Evolutionary conservation across 2,113 vertebrate genomes (phyloP), one percentile per base, ranked within the genome.

Genomic region (Circaetus cinerascens): DNA sequence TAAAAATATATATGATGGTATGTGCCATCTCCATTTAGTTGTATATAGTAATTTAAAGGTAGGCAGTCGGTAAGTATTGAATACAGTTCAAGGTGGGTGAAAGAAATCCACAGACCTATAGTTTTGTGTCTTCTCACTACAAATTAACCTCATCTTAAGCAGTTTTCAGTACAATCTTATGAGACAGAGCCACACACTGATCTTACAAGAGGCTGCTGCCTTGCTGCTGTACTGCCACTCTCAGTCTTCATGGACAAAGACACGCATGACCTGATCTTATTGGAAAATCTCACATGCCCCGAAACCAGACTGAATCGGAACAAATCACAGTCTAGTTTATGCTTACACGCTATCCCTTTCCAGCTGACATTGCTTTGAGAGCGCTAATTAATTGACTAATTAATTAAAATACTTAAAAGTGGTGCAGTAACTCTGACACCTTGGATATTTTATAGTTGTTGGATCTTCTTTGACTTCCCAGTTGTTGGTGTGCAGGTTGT

Each of bases 211-310:
- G 89, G 88, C 86, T 89, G 55, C 51, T 91, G 45, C 30, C 40
- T 78, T 92, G 55, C 72, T 93, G 73, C 41, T 64, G 23, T 6
- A 5, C 63, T 88, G 76, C 77, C 78, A 34, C 67, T 91, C 57
- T 97, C 85, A 87, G 5, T 68, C 67, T 93, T 96, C 71, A 63
- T 26, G 45, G 78, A 77, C 57, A 50, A 66, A 83, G 84, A 80
- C 85, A 94, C 0, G 7, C 55, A 68, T 80, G 90, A 78, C 75
- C 87, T 94, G 90, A 92, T 95, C 79, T 84, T 77, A 89, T 56
- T 86, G 92, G 86, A 95, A 93, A 92, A 84, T 78, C 77, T 95
- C 73, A 72, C 27, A 92, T 95, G 95, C 94, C 94, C 79, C 88
- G 87, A 95, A 90, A 91, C 74, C 79, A 80, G 45, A 63, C 23